Conservation (phyloP, 2,888 invertebrate genomes). For the Clistopyga incitator region DNA sequence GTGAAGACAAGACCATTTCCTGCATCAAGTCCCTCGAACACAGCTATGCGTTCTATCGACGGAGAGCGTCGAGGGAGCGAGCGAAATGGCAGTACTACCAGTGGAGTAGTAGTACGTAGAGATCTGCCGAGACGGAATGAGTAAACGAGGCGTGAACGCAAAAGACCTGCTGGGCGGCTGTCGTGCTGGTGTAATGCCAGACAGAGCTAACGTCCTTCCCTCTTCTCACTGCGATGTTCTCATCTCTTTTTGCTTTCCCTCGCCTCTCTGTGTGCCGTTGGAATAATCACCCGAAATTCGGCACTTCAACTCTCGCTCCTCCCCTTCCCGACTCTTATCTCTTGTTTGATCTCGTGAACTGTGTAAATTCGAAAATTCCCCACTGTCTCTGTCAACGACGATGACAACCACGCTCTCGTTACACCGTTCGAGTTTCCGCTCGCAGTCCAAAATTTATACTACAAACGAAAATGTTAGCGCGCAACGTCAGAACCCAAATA, state of each 20-base stretch:
- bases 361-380: slow-evolving; percentile 65
- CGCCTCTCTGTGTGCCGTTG: slow-evolving; percentile 44
- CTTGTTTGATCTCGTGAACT: slow-evolving; percentile 62
- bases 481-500: neutral
- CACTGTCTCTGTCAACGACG: slow-evolving; percentile 31
- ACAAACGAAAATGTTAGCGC: neutral
- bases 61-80: slow-evolving; percentile 28
- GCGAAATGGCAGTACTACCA: slow-evolving; percentile 51
- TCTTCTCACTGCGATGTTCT: neutral
- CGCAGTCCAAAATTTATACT: slow-evolving; percentile 9
- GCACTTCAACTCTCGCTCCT: slow-evolving; percentile 45
- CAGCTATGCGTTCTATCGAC: slow-evolving; percentile 15
- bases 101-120: slow-evolving; percentile 55
- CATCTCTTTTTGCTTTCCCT: slow-evolving; percentile 4
- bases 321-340: slow-evolving; percentile 27
- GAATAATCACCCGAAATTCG: slow-evolving; percentile 64
- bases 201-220: slow-evolving; percentile 43
- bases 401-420: slow-evolving; percentile 44
- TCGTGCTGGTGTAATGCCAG: slow-evolving; percentile 64
- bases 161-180: slow-evolving; percentile 70
- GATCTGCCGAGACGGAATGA: slow-evolving; percentile 66
- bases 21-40: slow-evolving; percentile 53
- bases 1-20: slow-evolving; percentile 66
- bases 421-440: slow-evolving; percentile 40
- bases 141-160: slow-evolving; percentile 75